Evolutionary conservation across 2,888 invertebrate genomes (phyloP), one percentile per base, ranked within the genome.

Genomic region (Chymomyza fuscimana): DNA sequence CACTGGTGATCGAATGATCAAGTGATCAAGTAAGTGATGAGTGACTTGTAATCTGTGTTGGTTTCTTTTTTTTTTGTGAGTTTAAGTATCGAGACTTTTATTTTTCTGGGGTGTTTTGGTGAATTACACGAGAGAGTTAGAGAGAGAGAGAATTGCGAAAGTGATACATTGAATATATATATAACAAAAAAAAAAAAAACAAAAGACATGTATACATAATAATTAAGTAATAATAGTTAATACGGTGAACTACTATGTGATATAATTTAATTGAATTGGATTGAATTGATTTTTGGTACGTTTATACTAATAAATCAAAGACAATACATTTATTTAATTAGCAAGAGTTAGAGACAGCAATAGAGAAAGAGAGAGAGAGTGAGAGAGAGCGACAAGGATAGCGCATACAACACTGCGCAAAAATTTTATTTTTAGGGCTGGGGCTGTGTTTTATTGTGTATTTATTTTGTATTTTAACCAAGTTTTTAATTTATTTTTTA

Each of bases 271-370:
- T 7, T 32, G 32, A 22, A 25, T 58, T 58, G 15, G 15, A 16
- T 22, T 58, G 58, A 25, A n/a, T 58, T 16, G 56, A 16, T 15
- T 56, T n/a, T 56, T 22, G 12, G 9, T 56, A 56, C 56, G 12
- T 56, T 22, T 16, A 22, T 2, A 22, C 22, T 56, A 22, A 16
- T 15, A 56, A 56, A 56, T 16, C 22, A 56, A 22, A 56, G 12
- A 56, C 22, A 56, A 56, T 56, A 56, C 19, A 56, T 22, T 22
- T 58, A 15, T 58, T 58, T 58, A 58, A 25, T 25, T 29, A 32
- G 29, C 22, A 22, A 58, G 22, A 56, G 22, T 56, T 15, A 56
- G 5, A 15, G 29, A 58, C 58, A 22, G 19, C 25, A 25, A 56
- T 10, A 58, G 58, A 9, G 22, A 25, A 4, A 22, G 29, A 58